A percentile compares a stretch with the other conserved stretches of the same genome.
These are phyloP conservation scores for Oncorhynchus mykiss DNA, from an alignment of 2,113 vertebrate genomes.

Conservation along the genomic window DNA sequence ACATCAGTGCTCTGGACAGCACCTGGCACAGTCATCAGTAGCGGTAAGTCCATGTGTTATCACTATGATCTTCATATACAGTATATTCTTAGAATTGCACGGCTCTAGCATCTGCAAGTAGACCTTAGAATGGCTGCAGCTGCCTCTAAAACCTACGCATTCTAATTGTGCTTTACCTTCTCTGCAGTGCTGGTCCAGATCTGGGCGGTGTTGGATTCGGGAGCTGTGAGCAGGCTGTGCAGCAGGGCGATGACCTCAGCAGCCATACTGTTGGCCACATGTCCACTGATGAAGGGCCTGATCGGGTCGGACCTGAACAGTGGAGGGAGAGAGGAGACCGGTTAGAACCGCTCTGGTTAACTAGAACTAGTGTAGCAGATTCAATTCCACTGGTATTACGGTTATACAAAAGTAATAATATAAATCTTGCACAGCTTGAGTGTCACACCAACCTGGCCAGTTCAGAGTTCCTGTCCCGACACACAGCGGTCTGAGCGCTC, in stretches of 20 bases:
- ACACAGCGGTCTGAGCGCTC: conserved; percentile 90
- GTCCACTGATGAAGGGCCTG: conserved; percentile 95
- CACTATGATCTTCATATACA: not conserved
- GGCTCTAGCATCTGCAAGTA: too few relatives aligned
- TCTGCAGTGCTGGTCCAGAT: conserved; percentile 98
- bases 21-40: conserved; percentile 74
- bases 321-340: not conserved
- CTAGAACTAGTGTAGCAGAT: not conserved
- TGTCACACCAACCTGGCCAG: conserved; percentile 81
- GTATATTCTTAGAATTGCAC: not conserved
- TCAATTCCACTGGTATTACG: not conserved
- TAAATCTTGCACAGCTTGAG: not conserved
- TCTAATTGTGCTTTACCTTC: conserved; percentile 74
- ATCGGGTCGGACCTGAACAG: conserved; percentile 86
- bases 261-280: conserved; percentile 98
- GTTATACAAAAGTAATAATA: not conserved
- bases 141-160: not conserved
- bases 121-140: too few relatives aligned
- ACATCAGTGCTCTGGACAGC: conserved; percentile 93
- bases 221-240: conserved; percentile 93
- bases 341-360: not conserved
- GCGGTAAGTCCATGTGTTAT: not conserved
- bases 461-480: conserved; percentile 92
- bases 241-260: conserved; percentile 96
- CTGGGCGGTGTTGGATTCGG: conserved; percentile 94